A percentile compares a stretch with the other conserved stretches of the same genome.
Conservation (phyloP, 35 echinoderm and acorn worm genomes). For the Lytechinus pictus region DNA sequence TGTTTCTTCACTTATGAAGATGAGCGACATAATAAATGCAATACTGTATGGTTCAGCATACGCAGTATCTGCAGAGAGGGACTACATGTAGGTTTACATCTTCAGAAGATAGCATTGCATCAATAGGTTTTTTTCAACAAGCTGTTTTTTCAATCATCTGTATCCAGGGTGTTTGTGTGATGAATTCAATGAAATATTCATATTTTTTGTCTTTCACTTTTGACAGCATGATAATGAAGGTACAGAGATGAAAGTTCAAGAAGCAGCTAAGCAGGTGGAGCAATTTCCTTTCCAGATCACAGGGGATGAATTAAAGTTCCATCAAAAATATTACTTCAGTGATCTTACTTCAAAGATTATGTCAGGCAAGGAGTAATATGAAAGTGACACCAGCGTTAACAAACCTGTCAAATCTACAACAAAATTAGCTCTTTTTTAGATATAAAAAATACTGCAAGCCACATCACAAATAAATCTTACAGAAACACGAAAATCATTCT, state of each 20-base stretch:
- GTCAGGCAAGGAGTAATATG: background rate
- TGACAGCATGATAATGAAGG: background rate
- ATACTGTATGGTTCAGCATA: background rate
- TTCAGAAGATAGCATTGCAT: background rate
- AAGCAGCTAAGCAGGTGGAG: background rate
- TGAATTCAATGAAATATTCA: conserved; percentile 1
- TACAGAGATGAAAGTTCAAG: background rate
- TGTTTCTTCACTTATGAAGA: background rate
- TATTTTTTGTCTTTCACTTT: background rate
- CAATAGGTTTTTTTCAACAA: background rate
- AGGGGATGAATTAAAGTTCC: background rate
- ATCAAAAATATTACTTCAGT: background rate
- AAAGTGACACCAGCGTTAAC: too few species aligned
- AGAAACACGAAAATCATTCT: too few species aligned
- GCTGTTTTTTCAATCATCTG: background rate
- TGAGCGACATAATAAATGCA: background rate
- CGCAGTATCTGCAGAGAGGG: background rate
- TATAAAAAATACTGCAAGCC: too few species aligned
- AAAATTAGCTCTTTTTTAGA: too few species aligned
- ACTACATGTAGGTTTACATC: background rate
- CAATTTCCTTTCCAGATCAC: background rate
- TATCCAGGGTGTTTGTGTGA: background rate
- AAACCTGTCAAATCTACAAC: too few species aligned
- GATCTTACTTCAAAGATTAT: background rate
- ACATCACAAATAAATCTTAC: too few species aligned